Evolutionary conservation across 2,888 invertebrate species (phyloP).

Genomic region (Hyposoter didymator): DNA sequence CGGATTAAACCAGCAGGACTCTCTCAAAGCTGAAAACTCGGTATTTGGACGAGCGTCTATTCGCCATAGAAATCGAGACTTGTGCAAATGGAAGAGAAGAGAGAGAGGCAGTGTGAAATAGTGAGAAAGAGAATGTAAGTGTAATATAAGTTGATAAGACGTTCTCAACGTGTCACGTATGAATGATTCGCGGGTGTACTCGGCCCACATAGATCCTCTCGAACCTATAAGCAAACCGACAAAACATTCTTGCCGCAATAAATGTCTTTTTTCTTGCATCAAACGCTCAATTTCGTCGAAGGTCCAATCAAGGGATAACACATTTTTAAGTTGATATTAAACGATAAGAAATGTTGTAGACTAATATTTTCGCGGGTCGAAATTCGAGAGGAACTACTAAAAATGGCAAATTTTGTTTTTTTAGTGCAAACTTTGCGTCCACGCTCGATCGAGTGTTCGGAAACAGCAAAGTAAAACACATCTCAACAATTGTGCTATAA

Average conservation of each 20-base stretch:
- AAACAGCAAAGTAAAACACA: background rate
- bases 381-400: slow-evolving; percentile 62
- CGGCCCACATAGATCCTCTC: background rate
- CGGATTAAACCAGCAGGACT: background rate
- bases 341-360: slow-evolving; percentile 20
- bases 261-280: slow-evolving; percentile 20
- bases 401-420: slow-evolving; percentile 19
- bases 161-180: slow-evolving; percentile 11
- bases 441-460: background rate
- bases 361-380: slow-evolving; percentile 68
- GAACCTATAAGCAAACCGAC: background rate
- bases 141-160: slow-evolving; percentile 12
- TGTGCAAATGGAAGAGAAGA: background rate
- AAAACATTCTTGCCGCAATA: slow-evolving; percentile 8
- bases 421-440: background rate
- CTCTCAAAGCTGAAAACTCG: background rate
- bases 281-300: slow-evolving; percentile 43
- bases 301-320: background rate
- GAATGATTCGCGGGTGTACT: background rate
- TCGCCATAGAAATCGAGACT: background rate
- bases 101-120: background rate
- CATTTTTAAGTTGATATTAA: slow-evolving; percentile 21
- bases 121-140: slow-evolving; percentile 11
- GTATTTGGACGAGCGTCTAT: background rate
- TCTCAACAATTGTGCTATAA: slow-evolving; percentile 16